Conservation (phyloP, 1,140 invertebrate species). For the Halesus radiatus region DNA sequence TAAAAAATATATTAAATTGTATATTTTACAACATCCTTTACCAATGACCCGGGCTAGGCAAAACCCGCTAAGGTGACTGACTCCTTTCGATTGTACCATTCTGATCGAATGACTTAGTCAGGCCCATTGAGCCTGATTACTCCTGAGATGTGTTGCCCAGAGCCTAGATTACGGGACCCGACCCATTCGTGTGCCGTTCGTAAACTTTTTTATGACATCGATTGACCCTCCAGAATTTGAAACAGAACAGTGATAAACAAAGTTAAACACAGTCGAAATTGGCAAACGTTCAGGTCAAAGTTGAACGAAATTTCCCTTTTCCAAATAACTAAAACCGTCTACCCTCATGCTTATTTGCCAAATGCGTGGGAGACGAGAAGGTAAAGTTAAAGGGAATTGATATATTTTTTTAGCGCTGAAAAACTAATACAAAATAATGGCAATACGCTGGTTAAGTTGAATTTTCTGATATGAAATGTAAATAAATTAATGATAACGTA, state of each 20-base stretch:
- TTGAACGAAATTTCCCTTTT: neutral
- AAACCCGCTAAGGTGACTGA: neutral
- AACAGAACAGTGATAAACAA: neutral
- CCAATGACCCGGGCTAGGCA: too few species aligned
- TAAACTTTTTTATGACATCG: slow-evolving; percentile 5
- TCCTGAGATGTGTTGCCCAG: slow-evolving; percentile 4
- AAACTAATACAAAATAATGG: too few species aligned
- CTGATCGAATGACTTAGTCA: slow-evolving; percentile 23
- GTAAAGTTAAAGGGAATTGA: too few species aligned
- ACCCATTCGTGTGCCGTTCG: neutral
- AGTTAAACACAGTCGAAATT: neutral
- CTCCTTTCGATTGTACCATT: slow-evolving; percentile 39
- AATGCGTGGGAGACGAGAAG: too few species aligned
- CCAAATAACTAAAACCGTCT: neutral
- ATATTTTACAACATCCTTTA: too few species aligned
- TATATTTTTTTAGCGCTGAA: too few species aligned
- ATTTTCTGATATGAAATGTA: too few species aligned
- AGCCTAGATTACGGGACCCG: neutral
- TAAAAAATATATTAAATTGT: too few species aligned
- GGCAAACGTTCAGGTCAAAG: neutral
- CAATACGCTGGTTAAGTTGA: too few species aligned
- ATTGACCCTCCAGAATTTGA: neutral
- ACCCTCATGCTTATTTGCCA: too few species aligned
- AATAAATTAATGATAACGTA: too few species aligned
- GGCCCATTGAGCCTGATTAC: slow-evolving; percentile 26